Conservation (phyloP, 2,113 vertebrate species). For the Ivindomyrus marchei region DNA sequence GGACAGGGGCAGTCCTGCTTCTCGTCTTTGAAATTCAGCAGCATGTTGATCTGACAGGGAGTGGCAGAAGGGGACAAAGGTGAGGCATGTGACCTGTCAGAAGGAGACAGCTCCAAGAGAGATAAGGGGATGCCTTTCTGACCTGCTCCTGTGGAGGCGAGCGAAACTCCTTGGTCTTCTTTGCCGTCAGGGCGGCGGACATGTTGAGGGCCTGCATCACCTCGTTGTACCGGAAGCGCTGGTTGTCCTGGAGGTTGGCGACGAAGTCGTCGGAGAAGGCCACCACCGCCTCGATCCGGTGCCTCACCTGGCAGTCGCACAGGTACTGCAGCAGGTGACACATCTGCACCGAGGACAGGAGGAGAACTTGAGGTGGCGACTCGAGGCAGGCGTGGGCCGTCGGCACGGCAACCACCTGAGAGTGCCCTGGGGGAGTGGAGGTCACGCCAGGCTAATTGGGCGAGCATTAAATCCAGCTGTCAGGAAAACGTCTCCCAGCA, state of each 20-base stretch:
- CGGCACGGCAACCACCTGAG: neutral
- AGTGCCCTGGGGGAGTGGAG: neutral
- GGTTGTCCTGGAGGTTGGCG: conserved; percentile 88
- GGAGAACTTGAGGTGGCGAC: neutral
- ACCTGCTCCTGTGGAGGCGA: conserved; percentile 96
- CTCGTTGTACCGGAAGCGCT: conserved; percentile 90
- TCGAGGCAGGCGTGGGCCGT: neutral
- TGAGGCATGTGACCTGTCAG: neutral
- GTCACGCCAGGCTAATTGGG: neutral
- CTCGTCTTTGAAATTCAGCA: conserved; percentile 89
- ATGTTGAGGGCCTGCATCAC: conserved; percentile 97
- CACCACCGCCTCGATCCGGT: conserved; percentile 89
- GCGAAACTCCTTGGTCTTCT: conserved; percentile 92
- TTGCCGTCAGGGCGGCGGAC: conserved; percentile 89
- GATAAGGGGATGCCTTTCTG: conserved; percentile 3
- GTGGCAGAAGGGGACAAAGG: conserved; percentile 1
- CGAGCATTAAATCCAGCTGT: neutral
- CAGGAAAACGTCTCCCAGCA: neutral
- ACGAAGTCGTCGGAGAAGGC: conserved; percentile 95
- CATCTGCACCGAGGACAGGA: conserved; percentile 63
- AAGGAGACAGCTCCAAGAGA: neutral
- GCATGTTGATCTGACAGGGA: conserved; percentile 83
- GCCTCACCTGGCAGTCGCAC: conserved; percentile 90
- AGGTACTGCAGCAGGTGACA: conserved; percentile 91
- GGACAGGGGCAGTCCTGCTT: conserved; percentile 91